Evolutionary conservation across 2,888 invertebrate species (phyloP).

Genomic region (Drosophila dives): DNA sequence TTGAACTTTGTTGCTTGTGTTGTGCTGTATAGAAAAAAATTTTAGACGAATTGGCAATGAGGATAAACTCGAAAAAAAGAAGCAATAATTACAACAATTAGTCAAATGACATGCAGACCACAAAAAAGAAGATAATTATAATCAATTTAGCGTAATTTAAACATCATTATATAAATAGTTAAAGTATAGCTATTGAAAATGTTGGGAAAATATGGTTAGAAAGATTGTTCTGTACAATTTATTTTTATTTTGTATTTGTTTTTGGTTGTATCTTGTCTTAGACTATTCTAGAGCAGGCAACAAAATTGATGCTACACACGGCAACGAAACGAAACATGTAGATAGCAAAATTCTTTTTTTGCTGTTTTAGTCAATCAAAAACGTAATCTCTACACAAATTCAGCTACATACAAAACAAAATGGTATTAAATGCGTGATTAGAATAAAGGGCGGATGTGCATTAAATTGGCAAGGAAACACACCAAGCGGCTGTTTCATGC

Average conservation of each 20-base stretch:
- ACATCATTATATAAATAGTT: constrained; percentile 17
- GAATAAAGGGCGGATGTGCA: constrained; percentile 5
- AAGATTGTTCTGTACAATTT: constrained; percentile 17
- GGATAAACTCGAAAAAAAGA: constrained; percentile 47
- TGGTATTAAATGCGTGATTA: constrained; percentile 9
- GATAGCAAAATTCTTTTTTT: constrained; percentile 14
- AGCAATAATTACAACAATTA: constrained; percentile 71
- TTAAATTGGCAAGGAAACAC: constrained; percentile 27
- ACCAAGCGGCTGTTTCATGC: constrained; percentile 30
- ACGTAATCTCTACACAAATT: constrained; percentile 21
- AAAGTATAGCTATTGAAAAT: constrained; percentile 35
- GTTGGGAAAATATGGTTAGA: constrained; percentile 31
- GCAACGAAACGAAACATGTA: constrained; percentile 32
- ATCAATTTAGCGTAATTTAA: constrained; percentile 18
- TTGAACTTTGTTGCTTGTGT: constrained; percentile 74
- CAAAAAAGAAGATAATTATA: constrained; percentile 4
- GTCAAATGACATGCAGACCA: constrained; percentile 66
- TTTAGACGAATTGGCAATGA: constrained; percentile 55
- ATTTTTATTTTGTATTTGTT: constrained; percentile 10
- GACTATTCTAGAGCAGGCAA: constrained; percentile 60
- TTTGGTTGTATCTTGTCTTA: constrained; percentile 52
- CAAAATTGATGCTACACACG: constrained; percentile 46
- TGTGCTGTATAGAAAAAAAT: constrained; percentile 70
- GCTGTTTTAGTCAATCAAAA: constrained; percentile 9
- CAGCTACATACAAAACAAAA: constrained; percentile 15